Base-by-base conservation (phyloP, 2,797 vertebrate genomes). In the Bradypus variegatus region DNA sequence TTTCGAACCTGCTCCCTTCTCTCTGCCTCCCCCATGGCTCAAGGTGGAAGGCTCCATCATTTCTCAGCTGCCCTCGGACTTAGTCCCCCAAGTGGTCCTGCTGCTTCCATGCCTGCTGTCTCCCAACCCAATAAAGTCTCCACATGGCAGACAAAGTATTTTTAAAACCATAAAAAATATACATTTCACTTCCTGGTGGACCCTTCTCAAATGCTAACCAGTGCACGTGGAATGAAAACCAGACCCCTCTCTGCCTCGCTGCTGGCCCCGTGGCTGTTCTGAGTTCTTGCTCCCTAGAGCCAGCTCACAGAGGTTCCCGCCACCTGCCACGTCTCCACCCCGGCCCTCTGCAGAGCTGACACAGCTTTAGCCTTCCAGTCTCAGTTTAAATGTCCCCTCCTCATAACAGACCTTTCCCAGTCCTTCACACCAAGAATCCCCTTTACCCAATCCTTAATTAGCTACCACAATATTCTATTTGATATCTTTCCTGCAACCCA, bases 291-390 rank as follows among this genome's bases (percentile, higher is more conserved):
- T 33, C 16, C 50, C 38, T 75, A 7, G 76, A 27, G 41, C 9
- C 3, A 1, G 2, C 16, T 5, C 10, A 16, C 3, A 23, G 21
- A 73, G 53, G 29, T 2, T 18, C 64, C 11, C 25, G 27, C 27
- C 16, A 5, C 6, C 29, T 3, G n/a, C 12, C 2, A 8, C 0
- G 1, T 15, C 62, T 7, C 10, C 5, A 2, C 16, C 6, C 15
- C 21, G 38, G n/a, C 21, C 1, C 2, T 3, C 16, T 5, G 7
- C 19, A 7, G 1, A 27, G 31, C 45, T 23, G 23, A 38, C n/a
- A 38, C 6, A 5, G 31, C 55, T 16, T 58, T 12, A 27, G 76
- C 73, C 45, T 36, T 29, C 5, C 5, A 81, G 12, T 36, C 48
- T 92, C 38, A 23, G 31, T 25, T 70, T 16, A 19, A 27, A 82